phyloP scores from a whole-genome alignment of 1,140 invertebrate genomes.

The Drosophila tropicalis region DNA sequence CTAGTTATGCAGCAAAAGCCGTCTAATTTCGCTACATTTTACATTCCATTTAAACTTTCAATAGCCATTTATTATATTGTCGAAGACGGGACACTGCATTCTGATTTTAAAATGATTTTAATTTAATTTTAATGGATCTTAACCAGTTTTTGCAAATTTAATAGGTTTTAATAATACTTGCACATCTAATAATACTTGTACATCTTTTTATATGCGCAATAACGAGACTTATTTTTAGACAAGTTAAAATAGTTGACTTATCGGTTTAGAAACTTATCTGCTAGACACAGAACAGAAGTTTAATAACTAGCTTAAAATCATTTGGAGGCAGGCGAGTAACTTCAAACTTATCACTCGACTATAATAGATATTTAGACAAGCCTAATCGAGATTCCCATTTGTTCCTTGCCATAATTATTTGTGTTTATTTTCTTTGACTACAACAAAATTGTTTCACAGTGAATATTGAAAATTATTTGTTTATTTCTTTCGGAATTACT shows the following conservation, averaged over 20 bases:
- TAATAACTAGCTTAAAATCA: neutral
- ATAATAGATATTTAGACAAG: neutral
- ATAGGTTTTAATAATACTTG: too few relatives aligned
- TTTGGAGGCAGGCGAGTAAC: too few relatives aligned
- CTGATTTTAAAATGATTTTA: too few relatives aligned
- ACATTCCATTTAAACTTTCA: too few relatives aligned
- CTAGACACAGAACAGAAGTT: neutral
- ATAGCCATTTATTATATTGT: too few relatives aligned
- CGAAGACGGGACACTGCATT: too few relatives aligned
- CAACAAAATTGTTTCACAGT: neutral
- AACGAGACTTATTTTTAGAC: neutral
- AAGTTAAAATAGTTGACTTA: neutral
- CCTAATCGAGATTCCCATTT: neutral
- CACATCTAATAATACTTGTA: too few relatives aligned
- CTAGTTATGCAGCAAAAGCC: too few relatives aligned
- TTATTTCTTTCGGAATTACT: neutral
- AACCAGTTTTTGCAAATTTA: too few relatives aligned
- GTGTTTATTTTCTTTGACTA: neutral
- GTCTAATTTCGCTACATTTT: too few relatives aligned
- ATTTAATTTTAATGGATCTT: too few relatives aligned
- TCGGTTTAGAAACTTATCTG: slow-evolving; percentile 3
- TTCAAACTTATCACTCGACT: neutral
- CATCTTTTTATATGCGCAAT: neutral
- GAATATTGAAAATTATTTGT: neutral
- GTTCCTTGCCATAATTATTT: neutral